Evolutionary conservation across 2,113 vertebrate species (phyloP).

Genomic region (Campylomormyrus numenius): DNA sequence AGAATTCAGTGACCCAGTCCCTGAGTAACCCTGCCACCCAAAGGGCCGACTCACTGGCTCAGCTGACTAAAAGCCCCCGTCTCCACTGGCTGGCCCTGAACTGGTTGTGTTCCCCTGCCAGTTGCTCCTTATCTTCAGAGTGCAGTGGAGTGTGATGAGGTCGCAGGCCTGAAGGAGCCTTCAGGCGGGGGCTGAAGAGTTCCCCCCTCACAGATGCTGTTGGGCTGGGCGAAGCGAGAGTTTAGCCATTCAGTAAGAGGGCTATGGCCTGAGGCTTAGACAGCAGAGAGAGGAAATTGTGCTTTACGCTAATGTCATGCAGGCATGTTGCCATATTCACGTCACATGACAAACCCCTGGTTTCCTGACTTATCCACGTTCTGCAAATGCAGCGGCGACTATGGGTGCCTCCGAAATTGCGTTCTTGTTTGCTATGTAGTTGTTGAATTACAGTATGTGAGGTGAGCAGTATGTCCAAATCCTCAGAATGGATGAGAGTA

Average conservation of each 20-base stretch:
- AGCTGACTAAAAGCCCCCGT: background rate
- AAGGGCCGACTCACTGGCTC: background rate
- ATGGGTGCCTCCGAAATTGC: background rate
- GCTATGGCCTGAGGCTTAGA: background rate
- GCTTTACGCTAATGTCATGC: background rate
- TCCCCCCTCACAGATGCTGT: background rate
- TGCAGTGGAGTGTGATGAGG: background rate
- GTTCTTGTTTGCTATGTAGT: background rate
- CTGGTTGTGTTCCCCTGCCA: background rate
- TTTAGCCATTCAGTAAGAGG: background rate
- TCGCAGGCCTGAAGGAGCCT: background rate
- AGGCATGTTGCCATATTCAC: background rate
- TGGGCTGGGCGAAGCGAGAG: background rate
- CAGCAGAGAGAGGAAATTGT: background rate
- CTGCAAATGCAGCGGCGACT: background rate
- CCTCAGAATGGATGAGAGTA: background rate
- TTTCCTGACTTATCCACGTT: background rate
- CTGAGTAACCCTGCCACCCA: background rate
- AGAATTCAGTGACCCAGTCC: background rate
- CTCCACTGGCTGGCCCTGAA: background rate
- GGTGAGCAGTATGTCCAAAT: background rate
- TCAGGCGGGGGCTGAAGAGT: background rate
- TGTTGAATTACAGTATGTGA: background rate
- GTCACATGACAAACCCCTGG: background rate
- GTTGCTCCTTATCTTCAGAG: background rate